Evolutionary conservation across 2,888 invertebrate species (phyloP).

Genomic region (Stenoptilia bipunctidactyla): DNA sequence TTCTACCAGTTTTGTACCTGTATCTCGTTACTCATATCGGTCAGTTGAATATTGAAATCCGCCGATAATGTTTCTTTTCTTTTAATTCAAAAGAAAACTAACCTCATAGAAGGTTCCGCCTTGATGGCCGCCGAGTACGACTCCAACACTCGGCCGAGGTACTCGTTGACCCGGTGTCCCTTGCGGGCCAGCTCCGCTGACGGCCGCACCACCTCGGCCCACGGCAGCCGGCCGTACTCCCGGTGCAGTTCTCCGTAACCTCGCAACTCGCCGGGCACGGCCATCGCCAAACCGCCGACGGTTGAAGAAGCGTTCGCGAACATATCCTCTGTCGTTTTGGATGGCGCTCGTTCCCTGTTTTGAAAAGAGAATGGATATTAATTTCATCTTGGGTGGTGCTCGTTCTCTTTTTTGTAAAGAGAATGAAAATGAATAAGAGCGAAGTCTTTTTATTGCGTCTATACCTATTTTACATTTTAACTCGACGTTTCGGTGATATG

Average conservation of each 20-base stretch:
- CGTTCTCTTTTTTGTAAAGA: too few species aligned
- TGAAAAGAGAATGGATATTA: too few species aligned
- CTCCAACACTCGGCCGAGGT: constrained; percentile 72
- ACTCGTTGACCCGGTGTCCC: constrained; percentile 79
- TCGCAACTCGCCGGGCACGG: constrained; percentile 90
- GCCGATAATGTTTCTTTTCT: too few species aligned
- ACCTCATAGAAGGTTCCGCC: constrained; percentile 72
- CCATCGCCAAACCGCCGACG: constrained; percentile 79
- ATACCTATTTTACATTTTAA: too few species aligned
- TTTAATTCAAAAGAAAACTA: too few species aligned
- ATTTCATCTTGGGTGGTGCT: constrained; percentile 79
- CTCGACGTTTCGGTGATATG: too few species aligned
- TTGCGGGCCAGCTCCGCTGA: constrained; percentile 80
- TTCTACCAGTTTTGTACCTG: too few species aligned
- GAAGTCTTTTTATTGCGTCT: too few species aligned
- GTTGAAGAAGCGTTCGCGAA: constrained; percentile 65
- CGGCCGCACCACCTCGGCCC: constrained; percentile 84
- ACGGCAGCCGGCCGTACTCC: constrained; percentile 80
- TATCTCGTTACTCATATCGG: too few species aligned
- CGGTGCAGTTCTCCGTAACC: constrained; percentile 86
- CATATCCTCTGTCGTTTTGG: constrained; percentile 76
- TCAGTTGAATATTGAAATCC: too few species aligned
- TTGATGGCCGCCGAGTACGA: constrained; percentile 63
- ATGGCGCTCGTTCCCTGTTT: constrained; percentile 86
- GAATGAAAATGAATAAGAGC: too few species aligned